Conservation (phyloP, 2,113 vertebrate species). For the Antennarius striatus region DNA sequence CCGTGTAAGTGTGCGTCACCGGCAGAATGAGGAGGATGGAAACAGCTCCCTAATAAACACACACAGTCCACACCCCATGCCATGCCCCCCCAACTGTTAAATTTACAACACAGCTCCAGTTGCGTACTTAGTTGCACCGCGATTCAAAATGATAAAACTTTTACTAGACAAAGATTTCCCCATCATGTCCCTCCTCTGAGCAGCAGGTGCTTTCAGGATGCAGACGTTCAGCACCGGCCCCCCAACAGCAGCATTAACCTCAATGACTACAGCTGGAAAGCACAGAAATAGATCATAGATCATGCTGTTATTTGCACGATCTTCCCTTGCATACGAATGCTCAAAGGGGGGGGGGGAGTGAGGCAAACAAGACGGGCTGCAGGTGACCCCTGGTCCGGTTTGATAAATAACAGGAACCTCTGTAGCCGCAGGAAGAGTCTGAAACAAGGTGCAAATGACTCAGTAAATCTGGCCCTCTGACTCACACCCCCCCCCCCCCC, state of each 20-base stretch:
- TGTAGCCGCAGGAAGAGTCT: constrained; percentile 23
- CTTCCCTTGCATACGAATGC: constrained; percentile 18
- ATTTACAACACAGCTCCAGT: too few species aligned
- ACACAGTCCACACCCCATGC: neutral
- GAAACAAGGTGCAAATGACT: constrained; percentile 46
- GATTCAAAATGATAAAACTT: too few species aligned
- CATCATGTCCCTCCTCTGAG: too few species aligned
- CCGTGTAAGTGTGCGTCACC: constrained; percentile 21
- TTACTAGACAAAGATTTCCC: too few species aligned
- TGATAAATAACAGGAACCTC: constrained; percentile 38
- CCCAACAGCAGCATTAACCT: neutral
- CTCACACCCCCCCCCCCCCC: neutral
- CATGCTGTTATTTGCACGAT: constrained; percentile 7
- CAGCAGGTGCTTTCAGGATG: neutral
- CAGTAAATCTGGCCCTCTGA: constrained; percentile 30
- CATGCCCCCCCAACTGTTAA: too few species aligned
- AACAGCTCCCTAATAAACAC: constrained; percentile 1
- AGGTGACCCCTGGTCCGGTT: constrained; percentile 18
- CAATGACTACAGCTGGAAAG: neutral
- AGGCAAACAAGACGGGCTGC: constrained; percentile 4
- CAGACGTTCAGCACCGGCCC: neutral
- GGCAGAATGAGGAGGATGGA: constrained; percentile 31
- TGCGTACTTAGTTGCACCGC: too few species aligned
- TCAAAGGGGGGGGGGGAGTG: neutral
- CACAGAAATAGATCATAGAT: neutral